phyloP scores from a whole-genome alignment of 2,113 vertebrate genomes.

The Delphinus delphis region DNA sequence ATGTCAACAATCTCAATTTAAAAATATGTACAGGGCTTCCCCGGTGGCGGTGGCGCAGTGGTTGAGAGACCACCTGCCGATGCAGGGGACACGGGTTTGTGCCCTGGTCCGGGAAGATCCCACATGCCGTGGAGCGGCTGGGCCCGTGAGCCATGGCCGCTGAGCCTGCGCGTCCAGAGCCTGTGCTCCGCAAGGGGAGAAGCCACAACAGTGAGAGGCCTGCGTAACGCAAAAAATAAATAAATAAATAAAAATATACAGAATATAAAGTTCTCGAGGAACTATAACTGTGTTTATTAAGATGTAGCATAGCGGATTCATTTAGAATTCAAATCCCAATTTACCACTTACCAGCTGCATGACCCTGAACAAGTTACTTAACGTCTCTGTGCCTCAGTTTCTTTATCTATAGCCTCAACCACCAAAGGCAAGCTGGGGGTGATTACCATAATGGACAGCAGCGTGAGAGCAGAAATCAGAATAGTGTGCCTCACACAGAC shows the following conservation, averaged over 20 bases:
- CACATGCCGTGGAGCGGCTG: no score
- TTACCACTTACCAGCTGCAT: neutral
- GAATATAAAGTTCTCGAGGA: neutral
- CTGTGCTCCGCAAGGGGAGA: no score
- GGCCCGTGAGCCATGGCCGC: no score
- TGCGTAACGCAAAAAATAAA: no score
- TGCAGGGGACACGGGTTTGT: no score
- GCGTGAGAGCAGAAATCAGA: neutral
- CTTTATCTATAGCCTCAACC: neutral
- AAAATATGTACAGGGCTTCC: neutral
- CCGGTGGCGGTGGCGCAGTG: no score
- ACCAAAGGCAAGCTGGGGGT: neutral
- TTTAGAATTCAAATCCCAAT: neutral
- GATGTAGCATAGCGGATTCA: neutral
- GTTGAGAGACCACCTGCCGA: no score
- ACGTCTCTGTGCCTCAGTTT: neutral
- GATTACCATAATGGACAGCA: neutral
- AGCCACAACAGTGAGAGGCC: no score
- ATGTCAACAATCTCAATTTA: neutral
- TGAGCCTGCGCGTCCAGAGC: no score
- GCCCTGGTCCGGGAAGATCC: no score
- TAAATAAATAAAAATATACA: neutral
- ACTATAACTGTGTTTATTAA: neutral
- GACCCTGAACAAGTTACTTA: neutral
- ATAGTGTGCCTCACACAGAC: neutral